Percentiles rank a stretch among this genome's conserved stretches.
Evolutionary conservation across 2,888 invertebrate genomes (phyloP).

Genomic region (Ennomos quercinarius): DNA sequence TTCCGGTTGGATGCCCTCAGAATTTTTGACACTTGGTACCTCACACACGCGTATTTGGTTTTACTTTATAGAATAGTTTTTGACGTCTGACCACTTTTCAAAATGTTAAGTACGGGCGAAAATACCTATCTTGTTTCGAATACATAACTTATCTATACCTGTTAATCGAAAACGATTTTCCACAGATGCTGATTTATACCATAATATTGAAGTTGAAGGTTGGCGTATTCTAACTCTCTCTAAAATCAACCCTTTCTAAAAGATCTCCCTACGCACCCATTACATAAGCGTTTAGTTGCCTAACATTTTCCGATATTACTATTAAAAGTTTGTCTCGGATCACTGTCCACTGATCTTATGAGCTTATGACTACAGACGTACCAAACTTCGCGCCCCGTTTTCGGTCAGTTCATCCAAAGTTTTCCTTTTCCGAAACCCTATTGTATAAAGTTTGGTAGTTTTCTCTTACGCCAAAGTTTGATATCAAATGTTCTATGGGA

Average conservation of each 20-base stretch:
- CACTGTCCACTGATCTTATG: constrained; percentile 10
- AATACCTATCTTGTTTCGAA: no score
- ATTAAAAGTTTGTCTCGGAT: constrained; percentile 10
- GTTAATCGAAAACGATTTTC: no score
- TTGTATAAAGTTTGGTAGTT: constrained; percentile 16
- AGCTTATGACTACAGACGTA: constrained; percentile 19
- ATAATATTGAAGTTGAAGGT: background rate
- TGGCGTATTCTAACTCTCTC: no score
- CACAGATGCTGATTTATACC: no score
- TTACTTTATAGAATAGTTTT: no score
- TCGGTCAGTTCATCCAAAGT: constrained; percentile 24
- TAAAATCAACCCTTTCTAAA: background rate
- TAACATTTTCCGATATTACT: constrained; percentile 15
- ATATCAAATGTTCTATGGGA: constrained; percentile 24
- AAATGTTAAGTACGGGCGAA: no score
- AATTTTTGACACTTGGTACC: no score
- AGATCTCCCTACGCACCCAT: background rate
- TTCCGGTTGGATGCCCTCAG: no score
- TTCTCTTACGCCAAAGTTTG: constrained; percentile 25
- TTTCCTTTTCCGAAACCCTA: constrained; percentile 16
- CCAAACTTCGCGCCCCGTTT: constrained; percentile 18
- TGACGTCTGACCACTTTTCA: no score
- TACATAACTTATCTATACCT: no score
- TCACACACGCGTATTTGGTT: no score
- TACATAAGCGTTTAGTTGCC: background rate